Evolutionary conservation across 2,113 vertebrate species (phyloP), one percentile per base, ranked within the genome.

Genomic region (Corythornis madagascariensis): DNA sequence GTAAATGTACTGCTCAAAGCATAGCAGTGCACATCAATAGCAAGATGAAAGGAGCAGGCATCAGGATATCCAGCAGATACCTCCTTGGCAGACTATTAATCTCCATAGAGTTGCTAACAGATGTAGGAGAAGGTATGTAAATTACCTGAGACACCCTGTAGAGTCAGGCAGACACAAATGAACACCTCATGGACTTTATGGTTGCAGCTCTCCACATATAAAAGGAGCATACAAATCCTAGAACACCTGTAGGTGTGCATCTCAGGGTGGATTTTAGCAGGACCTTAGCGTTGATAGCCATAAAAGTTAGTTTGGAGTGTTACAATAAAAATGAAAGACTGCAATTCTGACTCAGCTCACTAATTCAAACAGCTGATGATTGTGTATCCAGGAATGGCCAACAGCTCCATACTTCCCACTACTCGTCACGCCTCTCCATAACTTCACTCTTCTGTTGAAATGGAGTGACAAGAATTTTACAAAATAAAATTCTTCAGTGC

Each of bases 331-430:
- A 71, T 5, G 5, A 82, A 84, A 29, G 20, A 71, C 33, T 31
- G 6, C 20, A 61, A 66, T 45, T 71, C 61, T 17, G 12, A 56
- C 9, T 22, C 24, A 61, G 60, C 24, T 61, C 74, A 28, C 38
- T 60, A 50, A 80, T 60, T 24, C 45, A 42, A 53, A 52, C 13
- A 48, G 13, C 16, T 70, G 21, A 53, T 26, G 42, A 38, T 1
- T 1, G 0, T 1, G 3, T 16, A 55, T 5, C 38, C 24, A 35
- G n/a, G 31, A 85, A 26, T 2, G 3, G 24, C 14, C n/a, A 55
- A 60, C 86, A 85, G 50, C 15, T 75, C 42, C n/a, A 11, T 4
- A 50, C 6, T 31, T 52, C 31, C 47, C 42, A 45, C 29, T 45
- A 33, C 11, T 56, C 45, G 9, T 50, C 45, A 56, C 11, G 7